Conservation (phyloP, 1,140 invertebrate genomes). For the Schlechtendalia chinensis region DNA sequence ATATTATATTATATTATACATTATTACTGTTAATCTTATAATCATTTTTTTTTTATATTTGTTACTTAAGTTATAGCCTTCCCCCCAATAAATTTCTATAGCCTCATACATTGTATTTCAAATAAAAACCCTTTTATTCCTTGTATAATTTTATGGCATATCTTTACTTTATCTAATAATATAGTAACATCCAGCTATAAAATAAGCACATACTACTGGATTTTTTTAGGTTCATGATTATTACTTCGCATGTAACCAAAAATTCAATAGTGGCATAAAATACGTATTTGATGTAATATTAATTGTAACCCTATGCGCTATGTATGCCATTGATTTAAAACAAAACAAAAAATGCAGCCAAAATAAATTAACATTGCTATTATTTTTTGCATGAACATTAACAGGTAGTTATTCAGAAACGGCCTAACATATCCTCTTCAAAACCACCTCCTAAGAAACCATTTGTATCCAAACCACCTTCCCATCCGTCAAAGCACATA, state of each 20-base stretch:
- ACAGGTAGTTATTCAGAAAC: slow-evolving; percentile 48
- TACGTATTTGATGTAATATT: background rate
- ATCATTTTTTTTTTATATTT: slow-evolving; percentile 9
- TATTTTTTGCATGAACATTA: slow-evolving; percentile 50
- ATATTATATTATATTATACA: background rate
- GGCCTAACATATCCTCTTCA: slow-evolving; percentile 10
- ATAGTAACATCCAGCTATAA: slow-evolving; percentile 20
- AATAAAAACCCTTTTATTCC: background rate
- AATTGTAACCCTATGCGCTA: background rate
- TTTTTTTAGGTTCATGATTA: slow-evolving; percentile 26
- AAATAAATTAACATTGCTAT: slow-evolving; percentile 49
- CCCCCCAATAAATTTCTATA: background rate
- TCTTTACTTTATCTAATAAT: slow-evolving; percentile 1
- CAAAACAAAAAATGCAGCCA: slow-evolving; percentile 45
- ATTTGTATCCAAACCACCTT: background rate
- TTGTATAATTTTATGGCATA: slow-evolving; percentile 24
- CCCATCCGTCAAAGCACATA: slow-evolving; percentile 19
- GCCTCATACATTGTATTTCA: slow-evolving; percentile 11
- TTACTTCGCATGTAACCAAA: slow-evolving; percentile 1
- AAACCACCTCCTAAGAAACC: slow-evolving; percentile 14
- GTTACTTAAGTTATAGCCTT: background rate
- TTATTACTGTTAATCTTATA: background rate
- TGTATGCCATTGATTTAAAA: slow-evolving; percentile 4
- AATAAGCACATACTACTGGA: slow-evolving; percentile 47
- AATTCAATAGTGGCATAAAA: slow-evolving; percentile 9